A percentile compares a stretch with the other conserved stretches of the same genome.
Evolutionary conservation across 2,113 vertebrate genomes (phyloP).

Genomic region (Morphnarchus princeps): DNA sequence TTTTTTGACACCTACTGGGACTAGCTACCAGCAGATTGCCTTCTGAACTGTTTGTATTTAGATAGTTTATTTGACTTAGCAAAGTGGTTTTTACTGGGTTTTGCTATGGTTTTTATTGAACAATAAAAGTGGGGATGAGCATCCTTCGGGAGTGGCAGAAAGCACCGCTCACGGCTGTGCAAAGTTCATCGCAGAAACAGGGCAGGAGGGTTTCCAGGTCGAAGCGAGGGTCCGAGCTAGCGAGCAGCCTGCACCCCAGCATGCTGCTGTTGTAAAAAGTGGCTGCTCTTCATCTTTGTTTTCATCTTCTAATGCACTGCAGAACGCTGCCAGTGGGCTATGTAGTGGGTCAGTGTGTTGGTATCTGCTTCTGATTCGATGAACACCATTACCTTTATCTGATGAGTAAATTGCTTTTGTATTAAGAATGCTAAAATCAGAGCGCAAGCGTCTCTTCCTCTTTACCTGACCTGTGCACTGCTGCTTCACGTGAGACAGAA

Average conservation of each 20-base stretch:
- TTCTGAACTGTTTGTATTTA: background rate
- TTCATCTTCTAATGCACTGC: background rate
- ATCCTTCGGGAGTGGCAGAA: rapidly evolving
- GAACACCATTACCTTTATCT: background rate
- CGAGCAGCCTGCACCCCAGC: background rate
- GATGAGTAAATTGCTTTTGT: background rate
- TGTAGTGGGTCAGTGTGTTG: no score
- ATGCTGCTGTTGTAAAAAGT: rapidly evolving
- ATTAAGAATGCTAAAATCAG: background rate
- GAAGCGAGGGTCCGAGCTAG: no score
- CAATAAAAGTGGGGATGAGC: no score
- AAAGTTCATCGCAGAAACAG: background rate
- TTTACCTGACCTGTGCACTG: rapidly evolving
- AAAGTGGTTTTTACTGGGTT: background rate
- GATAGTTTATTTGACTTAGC: background rate
- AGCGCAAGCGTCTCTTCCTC: background rate
- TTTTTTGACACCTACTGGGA: background rate
- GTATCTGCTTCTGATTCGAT: background rate
- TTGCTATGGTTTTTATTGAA: background rate
- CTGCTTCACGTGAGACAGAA: background rate
- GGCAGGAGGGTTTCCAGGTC: background rate
- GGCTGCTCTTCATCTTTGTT: background rate
- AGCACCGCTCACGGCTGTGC: rapidly evolving
- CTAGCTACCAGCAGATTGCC: background rate
- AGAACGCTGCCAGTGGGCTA: rapidly evolving